Evolutionary conservation across 1,140 invertebrate species (phyloP).

Genomic region (Antheraea pernyi): DNA sequence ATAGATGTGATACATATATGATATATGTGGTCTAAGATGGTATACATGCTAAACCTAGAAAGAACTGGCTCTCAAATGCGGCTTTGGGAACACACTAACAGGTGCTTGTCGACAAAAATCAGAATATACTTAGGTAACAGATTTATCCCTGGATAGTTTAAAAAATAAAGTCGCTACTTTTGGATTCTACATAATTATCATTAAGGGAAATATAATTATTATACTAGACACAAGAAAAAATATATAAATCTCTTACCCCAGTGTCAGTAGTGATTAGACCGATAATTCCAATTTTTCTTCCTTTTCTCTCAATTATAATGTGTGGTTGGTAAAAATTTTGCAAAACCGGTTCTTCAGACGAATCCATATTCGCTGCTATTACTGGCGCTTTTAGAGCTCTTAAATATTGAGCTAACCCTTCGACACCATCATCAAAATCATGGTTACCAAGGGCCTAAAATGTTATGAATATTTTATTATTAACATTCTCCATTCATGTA

Average conservation of each 20-base stretch:
- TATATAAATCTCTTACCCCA: constrained; percentile 35
- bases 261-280: constrained; percentile 84
- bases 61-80: too few species aligned
- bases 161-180: too few species aligned
- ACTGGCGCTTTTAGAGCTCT: constrained; percentile 83
- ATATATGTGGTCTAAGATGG: too few species aligned
- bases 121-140: too few species aligned
- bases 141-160: too few species aligned
- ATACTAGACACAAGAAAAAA: not conserved
- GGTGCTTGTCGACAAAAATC: too few species aligned
- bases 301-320: constrained; percentile 80
- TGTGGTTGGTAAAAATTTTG: constrained; percentile 81
- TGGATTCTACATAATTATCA: too few species aligned
- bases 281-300: constrained; percentile 88
- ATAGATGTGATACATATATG: too few species aligned
- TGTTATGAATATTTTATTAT: not conserved
- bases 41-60: too few species aligned
- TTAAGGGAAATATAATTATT: not conserved
- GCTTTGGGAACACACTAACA: too few species aligned
- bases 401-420: constrained; percentile 87
- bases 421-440: constrained; percentile 91
- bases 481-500: not conserved
- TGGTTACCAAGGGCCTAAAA: constrained; percentile 91
- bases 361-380: constrained; percentile 88
- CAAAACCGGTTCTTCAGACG: constrained; percentile 83